Conservation (phyloP, 2,888 invertebrate species). For the Blastobasis adustella region DNA sequence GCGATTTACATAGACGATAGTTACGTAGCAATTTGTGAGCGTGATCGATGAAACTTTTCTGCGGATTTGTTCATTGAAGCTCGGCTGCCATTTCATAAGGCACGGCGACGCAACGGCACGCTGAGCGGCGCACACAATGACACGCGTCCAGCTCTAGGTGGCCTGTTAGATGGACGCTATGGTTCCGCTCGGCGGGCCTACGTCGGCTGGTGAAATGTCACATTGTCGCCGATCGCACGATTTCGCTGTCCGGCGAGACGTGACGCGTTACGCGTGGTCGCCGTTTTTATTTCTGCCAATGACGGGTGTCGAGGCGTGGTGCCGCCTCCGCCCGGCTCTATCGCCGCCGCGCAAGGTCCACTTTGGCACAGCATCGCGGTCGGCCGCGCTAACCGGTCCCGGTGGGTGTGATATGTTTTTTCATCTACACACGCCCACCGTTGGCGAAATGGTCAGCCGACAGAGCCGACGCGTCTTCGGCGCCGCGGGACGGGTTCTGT, state of each 20-base stretch:
- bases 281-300: constrained; percentile 75
- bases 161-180: constrained; percentile 22
- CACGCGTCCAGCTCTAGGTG: constrained; percentile 38
- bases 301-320: constrained; percentile 74
- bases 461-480: background rate
- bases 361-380: too few species aligned
- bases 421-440: constrained; percentile 66
- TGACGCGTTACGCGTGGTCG: constrained; percentile 73
- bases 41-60: constrained; percentile 69
- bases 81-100: constrained; percentile 67
- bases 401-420: constrained; percentile 73
- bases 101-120: constrained; percentile 52
- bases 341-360: background rate
- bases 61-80: constrained; percentile 67
- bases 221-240: constrained; percentile 71
- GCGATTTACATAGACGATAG: constrained; percentile 67
- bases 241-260: constrained; percentile 69
- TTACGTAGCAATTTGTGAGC: constrained; percentile 66
- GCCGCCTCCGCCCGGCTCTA: constrained; percentile 29
- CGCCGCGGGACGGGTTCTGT: background rate
- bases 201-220: constrained; percentile 47
- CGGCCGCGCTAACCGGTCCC: too few species aligned
- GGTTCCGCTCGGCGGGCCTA: constrained; percentile 25
- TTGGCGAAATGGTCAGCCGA: constrained; percentile 47
- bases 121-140: constrained; percentile 6